Conservation (phyloP, 2,888 invertebrate species). For the Apodemia zela region DNA sequence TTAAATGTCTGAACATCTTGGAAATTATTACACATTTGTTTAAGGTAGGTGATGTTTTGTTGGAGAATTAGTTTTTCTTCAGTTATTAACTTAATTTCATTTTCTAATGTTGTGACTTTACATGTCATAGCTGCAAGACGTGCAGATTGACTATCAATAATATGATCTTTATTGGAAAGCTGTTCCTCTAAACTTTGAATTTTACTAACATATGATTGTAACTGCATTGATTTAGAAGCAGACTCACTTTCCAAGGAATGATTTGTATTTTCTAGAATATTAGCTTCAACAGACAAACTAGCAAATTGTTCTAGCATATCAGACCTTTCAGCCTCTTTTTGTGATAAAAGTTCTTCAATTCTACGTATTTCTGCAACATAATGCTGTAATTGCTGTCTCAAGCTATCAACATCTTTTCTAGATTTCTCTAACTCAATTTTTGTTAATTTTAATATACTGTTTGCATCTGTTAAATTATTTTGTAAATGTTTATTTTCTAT, state of each 20-base stretch:
- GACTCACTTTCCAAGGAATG: slow-evolving; percentile 89
- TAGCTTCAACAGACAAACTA: slow-evolving; percentile 88
- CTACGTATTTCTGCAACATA: slow-evolving; percentile 90
- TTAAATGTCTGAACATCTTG: slow-evolving; percentile 50
- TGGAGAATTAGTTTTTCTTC: slow-evolving; percentile 67
- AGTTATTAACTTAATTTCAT: slow-evolving; percentile 63
- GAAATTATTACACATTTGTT: slow-evolving; percentile 66
- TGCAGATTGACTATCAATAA: slow-evolving; percentile 61
- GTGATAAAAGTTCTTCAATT: slow-evolving; percentile 87
- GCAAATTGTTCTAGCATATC: slow-evolving; percentile 91
- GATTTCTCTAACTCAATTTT: slow-evolving; percentile 85
- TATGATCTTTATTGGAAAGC: slow-evolving; percentile 68
- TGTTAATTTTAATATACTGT: slow-evolving; percentile 81
- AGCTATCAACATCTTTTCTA: slow-evolving; percentile 85
- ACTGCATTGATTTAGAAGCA: slow-evolving; percentile 82
- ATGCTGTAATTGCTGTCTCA: slow-evolving; percentile 88
- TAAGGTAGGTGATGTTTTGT: slow-evolving; percentile 64
- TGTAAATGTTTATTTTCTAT: slow-evolving; percentile 87
- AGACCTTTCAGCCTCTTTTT: slow-evolving; percentile 88
- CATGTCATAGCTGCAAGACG: slow-evolving; percentile 60
- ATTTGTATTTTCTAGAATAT: slow-evolving; percentile 88
- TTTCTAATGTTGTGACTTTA: slow-evolving; percentile 61
- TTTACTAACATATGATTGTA: slow-evolving; percentile 69
- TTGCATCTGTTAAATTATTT: slow-evolving; percentile 84
- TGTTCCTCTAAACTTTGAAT: slow-evolving; percentile 83